Evolutionary conservation across 2,113 vertebrate species (phyloP).

Genomic region (Morone chrysops): DNA sequence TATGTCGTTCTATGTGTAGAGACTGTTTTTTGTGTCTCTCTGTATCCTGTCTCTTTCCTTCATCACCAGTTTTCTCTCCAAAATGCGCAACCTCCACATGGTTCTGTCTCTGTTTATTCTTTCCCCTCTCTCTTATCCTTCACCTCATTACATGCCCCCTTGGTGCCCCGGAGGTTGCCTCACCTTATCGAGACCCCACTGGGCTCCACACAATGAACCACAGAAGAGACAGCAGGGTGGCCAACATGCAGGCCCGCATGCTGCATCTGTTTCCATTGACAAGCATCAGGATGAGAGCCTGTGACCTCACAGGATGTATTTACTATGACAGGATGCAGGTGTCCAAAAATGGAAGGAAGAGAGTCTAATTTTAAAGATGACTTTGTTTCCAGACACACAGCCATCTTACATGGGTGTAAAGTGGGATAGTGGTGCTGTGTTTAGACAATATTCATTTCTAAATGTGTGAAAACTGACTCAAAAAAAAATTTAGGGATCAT

Average conservation of each 20-base stretch:
- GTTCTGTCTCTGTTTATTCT: background rate
- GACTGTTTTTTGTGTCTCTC: too few relatives aligned
- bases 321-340: conserved; percentile 80
- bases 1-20: background rate
- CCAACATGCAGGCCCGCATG: background rate
- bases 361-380: conserved; percentile 70
- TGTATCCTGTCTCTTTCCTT: background rate
- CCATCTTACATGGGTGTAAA: conserved; percentile 5
- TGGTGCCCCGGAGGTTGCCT: conserved; percentile 33
- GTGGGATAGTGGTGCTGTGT: background rate
- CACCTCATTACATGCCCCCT: background rate
- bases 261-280: conserved; percentile 64
- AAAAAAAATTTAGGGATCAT: background rate
- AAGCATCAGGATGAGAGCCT: conserved; percentile 39
- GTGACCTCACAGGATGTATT: conserved; percentile 71
- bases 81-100: background rate
- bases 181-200: background rate
- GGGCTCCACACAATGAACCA: conserved; percentile 33
- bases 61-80: background rate
- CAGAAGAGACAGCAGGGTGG: conserved; percentile 40
- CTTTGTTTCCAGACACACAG: conserved; percentile 45
- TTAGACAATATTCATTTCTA: background rate
- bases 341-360: conserved; percentile 73
- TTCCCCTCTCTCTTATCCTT: background rate
- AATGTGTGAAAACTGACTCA: background rate